Conservation (phyloP, 30 jellyfish, hydroid and myxozoan species). For the Hydra vulgaris region DNA sequence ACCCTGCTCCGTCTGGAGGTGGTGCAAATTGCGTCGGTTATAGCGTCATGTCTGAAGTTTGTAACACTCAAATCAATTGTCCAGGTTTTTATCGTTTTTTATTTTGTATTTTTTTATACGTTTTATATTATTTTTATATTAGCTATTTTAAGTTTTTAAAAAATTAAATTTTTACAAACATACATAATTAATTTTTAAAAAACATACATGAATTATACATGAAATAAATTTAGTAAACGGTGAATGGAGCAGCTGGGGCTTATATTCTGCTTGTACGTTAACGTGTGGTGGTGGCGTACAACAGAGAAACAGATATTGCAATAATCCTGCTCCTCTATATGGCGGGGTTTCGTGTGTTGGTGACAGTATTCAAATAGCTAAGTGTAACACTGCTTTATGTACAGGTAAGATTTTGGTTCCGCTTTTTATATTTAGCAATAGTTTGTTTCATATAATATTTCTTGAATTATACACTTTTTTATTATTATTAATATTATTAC, state of each 20-base stretch:
- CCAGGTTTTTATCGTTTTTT: conserved; percentile 37
- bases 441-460: not conserved
- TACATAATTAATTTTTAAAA: no score
- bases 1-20: conserved; percentile 58
- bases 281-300: conserved; percentile 4
- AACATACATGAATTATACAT: no score
- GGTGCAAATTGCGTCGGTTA: conserved; percentile 61
- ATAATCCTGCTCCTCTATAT: not conserved
- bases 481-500: no score
- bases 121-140: no score
- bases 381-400: not conserved
- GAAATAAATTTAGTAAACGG: conserved; percentile 2
- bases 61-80: conserved; percentile 48
- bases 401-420: not conserved
- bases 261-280: not conserved
- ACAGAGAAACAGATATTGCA: not conserved
- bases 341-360: not conserved
- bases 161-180: no score
- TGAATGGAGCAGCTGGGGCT: conserved; percentile 6
- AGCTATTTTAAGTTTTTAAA: no score
- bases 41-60: conserved; percentile 28
- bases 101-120: not conserved
- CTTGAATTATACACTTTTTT: not conserved
- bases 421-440: not conserved
- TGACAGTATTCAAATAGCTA: not conserved